phyloP scores from a whole-genome alignment of 2,888 invertebrate species.

The Drosophila pseudotalamancana region DNA sequence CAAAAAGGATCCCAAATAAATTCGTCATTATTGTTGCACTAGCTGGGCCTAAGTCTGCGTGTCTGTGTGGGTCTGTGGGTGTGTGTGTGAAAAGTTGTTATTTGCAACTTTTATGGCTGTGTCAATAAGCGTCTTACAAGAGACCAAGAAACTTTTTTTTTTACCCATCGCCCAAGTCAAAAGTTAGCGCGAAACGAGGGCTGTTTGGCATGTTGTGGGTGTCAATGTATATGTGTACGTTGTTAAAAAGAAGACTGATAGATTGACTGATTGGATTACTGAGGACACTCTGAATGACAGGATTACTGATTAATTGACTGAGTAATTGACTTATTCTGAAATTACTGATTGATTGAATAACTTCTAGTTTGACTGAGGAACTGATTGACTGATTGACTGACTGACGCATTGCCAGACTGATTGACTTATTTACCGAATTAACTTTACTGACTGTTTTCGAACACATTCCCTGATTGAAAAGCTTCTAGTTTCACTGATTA shows the following conservation, averaged over 20 bases:
- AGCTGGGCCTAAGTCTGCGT: conserved; percentile 7
- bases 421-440: no score
- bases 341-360: no score
- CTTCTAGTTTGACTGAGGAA: background rate
- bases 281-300: no score
- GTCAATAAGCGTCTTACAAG: conserved; percentile 74
- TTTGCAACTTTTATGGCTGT: conserved; percentile 51
- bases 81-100: conserved; percentile 21
- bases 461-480: no score
- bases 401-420: background rate
- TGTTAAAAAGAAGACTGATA: background rate
- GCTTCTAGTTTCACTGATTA: background rate
- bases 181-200: conserved; percentile 27
- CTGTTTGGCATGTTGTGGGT: conserved; percentile 7
- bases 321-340: no score
- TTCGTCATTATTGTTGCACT: conserved; percentile 23
- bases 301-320: background rate
- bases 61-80: conserved; percentile 3
- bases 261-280: no score
- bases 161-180: conserved; percentile 8
- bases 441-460: background rate
- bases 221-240: background rate
- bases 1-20: conserved; percentile 8
- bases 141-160: conserved; percentile 52
- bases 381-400: background rate